Evolutionary conservation across 2,888 invertebrate species (phyloP), one percentile per base, ranked within the genome.

Genomic region (Mechanitis messenoides): DNA sequence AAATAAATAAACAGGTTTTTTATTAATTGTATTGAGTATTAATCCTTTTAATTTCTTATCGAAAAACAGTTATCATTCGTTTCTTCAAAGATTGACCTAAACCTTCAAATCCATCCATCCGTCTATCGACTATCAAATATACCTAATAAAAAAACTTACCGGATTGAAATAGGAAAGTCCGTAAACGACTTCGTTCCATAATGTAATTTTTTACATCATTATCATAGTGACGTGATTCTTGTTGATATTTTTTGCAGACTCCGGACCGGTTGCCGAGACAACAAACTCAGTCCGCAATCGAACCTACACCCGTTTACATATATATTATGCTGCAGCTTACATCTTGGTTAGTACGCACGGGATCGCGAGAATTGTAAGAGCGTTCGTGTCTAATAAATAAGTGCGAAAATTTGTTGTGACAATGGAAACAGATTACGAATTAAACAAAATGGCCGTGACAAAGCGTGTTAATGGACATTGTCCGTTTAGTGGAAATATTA

Each of bases 161-260:
- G 63, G 59, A 53, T 55, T 56, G 54, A 50, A 56, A 50, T 60
- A 62, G 64, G 67, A 66, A 66, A 66, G 65, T 58, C 63, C 56
- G 54, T 45, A 4, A 55, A 57, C 33, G 56, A 56, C 53, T 59
- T 62, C 28, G 45, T 55, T 68, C 62, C 63, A 69, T 65, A 59
- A 60, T 72, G 68, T 47, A 55, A 33, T 72, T 73, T 64, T 60
- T 61, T 58, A 31, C 7, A 47, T 47, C 57, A 63, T 55, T 38
- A 45, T 45, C 59, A 64, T 47, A 70, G 72, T 77, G 78, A 79
- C 74, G 74, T 73, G 50, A 71, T 71, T 65, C 67, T 75, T 82
- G 78, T 80, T 81, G 77, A 73, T 83, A 72, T 80, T 83, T 80
- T 75, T 81, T 81, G 73, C 78, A 69, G 72, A 71, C 72, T 63